Evolutionary conservation across 1,140 invertebrate species (phyloP), one percentile per base, ranked within the genome.

Genomic region (Cydia pomonella): DNA sequence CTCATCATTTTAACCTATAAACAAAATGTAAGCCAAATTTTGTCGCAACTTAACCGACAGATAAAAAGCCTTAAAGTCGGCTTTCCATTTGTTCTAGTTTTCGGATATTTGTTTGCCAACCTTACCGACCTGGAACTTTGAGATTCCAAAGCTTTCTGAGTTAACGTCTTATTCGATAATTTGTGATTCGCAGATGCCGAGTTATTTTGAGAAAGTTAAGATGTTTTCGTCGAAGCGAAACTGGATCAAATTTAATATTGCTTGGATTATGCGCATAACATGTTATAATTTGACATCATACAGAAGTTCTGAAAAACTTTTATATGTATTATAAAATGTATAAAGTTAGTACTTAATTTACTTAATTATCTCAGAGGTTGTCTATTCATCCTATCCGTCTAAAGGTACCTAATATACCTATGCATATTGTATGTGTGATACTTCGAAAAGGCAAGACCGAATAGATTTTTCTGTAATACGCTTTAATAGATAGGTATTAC

Each of bases 171-270:
- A 13, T 66, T 29, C 18, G 6, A 69, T 18, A 69, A 33, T 69
- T 69, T 33, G 64, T 18, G 64, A 69, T 21, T 23, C 64, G 21
- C 29, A 38, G 33, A 69, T 69, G 64, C 64, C 16, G 64, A 69
- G n/a, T 69, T 69, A 69, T 69, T 18, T 69, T 38, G 9, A 69
- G 64, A 18, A 21, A 69, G 63, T 66, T 66, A n/a, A 18, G 27
- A 38, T 33, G 33, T 69, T 18, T 69, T 29, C 27, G 6, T 21
- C 7, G 27, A 69, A 41, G 29, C 6, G 9, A 21, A 23, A 23
- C 53, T 59, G 53, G 53, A 59, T 23, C 53, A 59, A 59, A 38
- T 38, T 38, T 38, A 38, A 59, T 59, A 59, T 59, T 23, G 10
- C 53, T 23, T 59, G 23, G 18, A 59, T 23, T 59, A 59, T 23